Conservation (phyloP, 2,113 vertebrate species). For the Perca flavescens region DNA sequence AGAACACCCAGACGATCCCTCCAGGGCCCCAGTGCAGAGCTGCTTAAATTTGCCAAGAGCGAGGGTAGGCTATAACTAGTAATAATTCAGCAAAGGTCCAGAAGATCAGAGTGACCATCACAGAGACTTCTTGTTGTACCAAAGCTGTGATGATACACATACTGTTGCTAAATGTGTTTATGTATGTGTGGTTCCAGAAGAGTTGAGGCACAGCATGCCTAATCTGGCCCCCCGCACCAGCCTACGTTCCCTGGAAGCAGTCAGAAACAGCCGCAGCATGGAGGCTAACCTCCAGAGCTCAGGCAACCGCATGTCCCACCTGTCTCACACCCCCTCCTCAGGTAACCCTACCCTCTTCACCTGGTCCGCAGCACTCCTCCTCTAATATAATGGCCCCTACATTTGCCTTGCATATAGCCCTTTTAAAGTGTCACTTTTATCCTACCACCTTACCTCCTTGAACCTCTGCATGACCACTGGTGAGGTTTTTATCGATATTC, state of each 20-base stretch:
- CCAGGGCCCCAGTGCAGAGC: conserved; percentile 86
- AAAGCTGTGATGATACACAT: conserved; percentile 12
- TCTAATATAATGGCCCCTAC: background rate
- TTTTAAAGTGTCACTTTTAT: conserved; percentile 1
- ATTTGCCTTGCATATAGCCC: conserved; percentile 9
- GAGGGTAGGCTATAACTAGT: conserved; percentile 83
- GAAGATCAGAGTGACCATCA: background rate
- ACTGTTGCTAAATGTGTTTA: conserved; percentile 48
- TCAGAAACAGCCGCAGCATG: conserved; percentile 92
- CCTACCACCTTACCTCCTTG: conserved; percentile 11
- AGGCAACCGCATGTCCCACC: conserved; percentile 88
- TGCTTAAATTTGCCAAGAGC: conserved; percentile 88
- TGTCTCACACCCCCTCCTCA: conserved; percentile 90
- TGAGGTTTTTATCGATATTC: background rate
- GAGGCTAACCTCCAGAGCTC: conserved; percentile 94
- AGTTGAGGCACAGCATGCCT: conserved; percentile 94
- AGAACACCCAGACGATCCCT: conserved; percentile 85
- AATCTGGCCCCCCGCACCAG: conserved; percentile 90
- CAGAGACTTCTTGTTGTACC: conserved; percentile 6
- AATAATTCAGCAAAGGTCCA: background rate
- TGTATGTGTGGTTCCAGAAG: conserved; percentile 86
- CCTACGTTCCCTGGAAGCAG: conserved; percentile 89
- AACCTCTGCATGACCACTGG: conserved; percentile 45
- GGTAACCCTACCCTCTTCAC: conserved; percentile 75
- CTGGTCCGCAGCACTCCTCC: conserved; percentile 32